phyloP scores from a whole-genome alignment of 2,888 invertebrate species.

The Autographa gamma region DNA sequence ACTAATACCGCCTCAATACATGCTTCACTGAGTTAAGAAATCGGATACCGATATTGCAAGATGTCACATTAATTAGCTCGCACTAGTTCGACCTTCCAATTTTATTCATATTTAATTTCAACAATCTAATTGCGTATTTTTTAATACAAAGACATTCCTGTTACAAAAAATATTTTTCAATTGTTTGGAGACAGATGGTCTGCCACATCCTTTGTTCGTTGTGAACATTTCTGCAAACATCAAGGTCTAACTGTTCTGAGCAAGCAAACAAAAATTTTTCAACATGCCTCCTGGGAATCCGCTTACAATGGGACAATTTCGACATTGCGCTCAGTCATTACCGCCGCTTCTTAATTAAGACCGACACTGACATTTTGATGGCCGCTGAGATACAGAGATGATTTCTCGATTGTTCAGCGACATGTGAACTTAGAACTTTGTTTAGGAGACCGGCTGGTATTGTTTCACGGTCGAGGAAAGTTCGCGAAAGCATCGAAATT shows the following conservation, averaged over 20 bases:
- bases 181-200: constrained; percentile 41
- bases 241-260: constrained; percentile 58
- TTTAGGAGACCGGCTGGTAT: constrained; percentile 60
- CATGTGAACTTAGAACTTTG: constrained; percentile 63
- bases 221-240: constrained; percentile 35
- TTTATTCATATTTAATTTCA: constrained; percentile 19
- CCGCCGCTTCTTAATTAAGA: constrained; percentile 74
- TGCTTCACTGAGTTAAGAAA: constrained; percentile 41
- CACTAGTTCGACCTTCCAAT: constrained; percentile 26
- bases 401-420: constrained; percentile 83
- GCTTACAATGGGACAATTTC: constrained; percentile 59
- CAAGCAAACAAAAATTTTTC: constrained; percentile 59
- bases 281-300: constrained; percentile 59
- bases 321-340: constrained; percentile 61
- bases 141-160: constrained; percentile 24
- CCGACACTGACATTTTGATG: constrained; percentile 80
- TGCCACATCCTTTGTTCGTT: constrained; percentile 50
- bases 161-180: constrained; percentile 29
- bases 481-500: constrained; percentile 49
- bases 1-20: constrained; percentile 31
- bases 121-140: constrained; percentile 16
- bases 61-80: constrained; percentile 37
- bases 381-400: constrained; percentile 76
- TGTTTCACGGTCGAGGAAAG: constrained; percentile 73
- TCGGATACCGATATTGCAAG: constrained; percentile 45